A percentile compares a stretch with the other conserved stretches of the same genome.
Evolutionary conservation across 1,140 invertebrate species (phyloP).

Genomic region (Drosophila teissieri): DNA sequence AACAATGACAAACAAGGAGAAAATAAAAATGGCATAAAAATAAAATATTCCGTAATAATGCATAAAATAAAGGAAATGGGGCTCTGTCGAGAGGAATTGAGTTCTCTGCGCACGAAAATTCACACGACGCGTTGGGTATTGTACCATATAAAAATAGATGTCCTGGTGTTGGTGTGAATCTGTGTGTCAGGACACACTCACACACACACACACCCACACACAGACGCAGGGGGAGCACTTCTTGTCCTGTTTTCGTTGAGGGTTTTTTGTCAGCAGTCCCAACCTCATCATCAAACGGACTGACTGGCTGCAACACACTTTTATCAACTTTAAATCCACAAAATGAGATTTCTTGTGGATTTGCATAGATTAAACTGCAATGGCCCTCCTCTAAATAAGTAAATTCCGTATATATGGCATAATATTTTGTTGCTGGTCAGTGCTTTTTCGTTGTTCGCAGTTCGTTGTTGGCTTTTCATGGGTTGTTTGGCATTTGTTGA

Average conservation of each 20-base stretch:
- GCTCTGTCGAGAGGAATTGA: slow-evolving; percentile 34
- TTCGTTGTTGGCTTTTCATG: slow-evolving; percentile 39
- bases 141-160: slow-evolving; percentile 4
- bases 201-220: background rate
- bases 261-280: slow-evolving; percentile 1
- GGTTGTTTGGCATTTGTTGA: slow-evolving; percentile 67
- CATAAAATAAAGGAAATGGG: slow-evolving; percentile 53
- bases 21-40: slow-evolving; percentile 44
- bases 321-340: slow-evolving; percentile 75
- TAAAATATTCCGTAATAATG: slow-evolving; percentile 51
- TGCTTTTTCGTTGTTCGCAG: slow-evolving; percentile 29
- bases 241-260: slow-evolving; percentile 23
- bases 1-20: slow-evolving; percentile 54
- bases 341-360: slow-evolving; percentile 76
- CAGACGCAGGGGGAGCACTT: background rate
- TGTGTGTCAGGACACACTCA: background rate
- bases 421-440: slow-evolving; percentile 33
- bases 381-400: slow-evolving; percentile 33
- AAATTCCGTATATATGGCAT: slow-evolving; percentile 20
- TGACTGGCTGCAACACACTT: slow-evolving; percentile 45
- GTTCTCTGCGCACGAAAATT: slow-evolving; percentile 45
- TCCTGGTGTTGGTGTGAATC: background rate
- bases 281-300: slow-evolving; percentile 23
- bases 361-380: slow-evolving; percentile 78
- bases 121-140: slow-evolving; percentile 28